Conservation (phyloP, 2,888 invertebrate species). For the Scrobipalpa atriplicella region DNA sequence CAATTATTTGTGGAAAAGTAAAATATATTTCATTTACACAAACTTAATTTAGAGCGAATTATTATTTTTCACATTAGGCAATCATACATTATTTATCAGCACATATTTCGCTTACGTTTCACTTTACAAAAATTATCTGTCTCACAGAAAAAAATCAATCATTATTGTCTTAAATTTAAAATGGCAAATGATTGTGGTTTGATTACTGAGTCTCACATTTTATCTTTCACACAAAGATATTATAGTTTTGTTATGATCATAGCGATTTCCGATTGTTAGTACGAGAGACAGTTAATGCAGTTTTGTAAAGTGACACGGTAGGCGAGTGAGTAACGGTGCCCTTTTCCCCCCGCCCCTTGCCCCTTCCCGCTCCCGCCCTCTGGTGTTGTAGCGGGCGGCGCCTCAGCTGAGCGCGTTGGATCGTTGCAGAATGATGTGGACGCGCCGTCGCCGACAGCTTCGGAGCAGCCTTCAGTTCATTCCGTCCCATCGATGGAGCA, state of each 20-base stretch:
- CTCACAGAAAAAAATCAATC: slow-evolving; percentile 1
- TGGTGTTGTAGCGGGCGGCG: slow-evolving; percentile 69
- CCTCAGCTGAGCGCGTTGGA: slow-evolving; percentile 76
- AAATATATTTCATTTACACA: slow-evolving; percentile 31
- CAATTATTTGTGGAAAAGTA: slow-evolving; percentile 23
- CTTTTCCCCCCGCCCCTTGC: slow-evolving; percentile 37
- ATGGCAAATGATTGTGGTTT: background rate
- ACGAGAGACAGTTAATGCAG: slow-evolving; percentile 48
- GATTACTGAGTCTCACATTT: too few species aligned
- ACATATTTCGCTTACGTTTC: slow-evolving; percentile 58
- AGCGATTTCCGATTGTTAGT: slow-evolving; percentile 11
- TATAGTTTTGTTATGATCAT: too few species aligned
- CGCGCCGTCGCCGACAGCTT: slow-evolving; percentile 73
- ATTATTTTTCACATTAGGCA: slow-evolving; percentile 42
- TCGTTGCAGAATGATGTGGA: slow-evolving; percentile 82
- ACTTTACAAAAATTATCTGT: slow-evolving; percentile 51
- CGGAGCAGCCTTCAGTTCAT: slow-evolving; percentile 61
- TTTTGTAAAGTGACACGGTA: slow-evolving; percentile 51
- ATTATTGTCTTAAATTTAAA: background rate
- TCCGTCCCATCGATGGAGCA: slow-evolving; percentile 56
- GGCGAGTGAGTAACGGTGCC: slow-evolving; percentile 75
- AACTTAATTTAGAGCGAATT: slow-evolving; percentile 30
- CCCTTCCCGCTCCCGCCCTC: slow-evolving; percentile 40
- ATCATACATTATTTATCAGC: slow-evolving; percentile 48
- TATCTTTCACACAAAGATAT: too few species aligned